Percentiles rank a stretch among this genome's conserved stretches.
phyloP scores from a whole-genome alignment of 2,888 invertebrate genomes.

The Rhogogaster chlorosoma region DNA sequence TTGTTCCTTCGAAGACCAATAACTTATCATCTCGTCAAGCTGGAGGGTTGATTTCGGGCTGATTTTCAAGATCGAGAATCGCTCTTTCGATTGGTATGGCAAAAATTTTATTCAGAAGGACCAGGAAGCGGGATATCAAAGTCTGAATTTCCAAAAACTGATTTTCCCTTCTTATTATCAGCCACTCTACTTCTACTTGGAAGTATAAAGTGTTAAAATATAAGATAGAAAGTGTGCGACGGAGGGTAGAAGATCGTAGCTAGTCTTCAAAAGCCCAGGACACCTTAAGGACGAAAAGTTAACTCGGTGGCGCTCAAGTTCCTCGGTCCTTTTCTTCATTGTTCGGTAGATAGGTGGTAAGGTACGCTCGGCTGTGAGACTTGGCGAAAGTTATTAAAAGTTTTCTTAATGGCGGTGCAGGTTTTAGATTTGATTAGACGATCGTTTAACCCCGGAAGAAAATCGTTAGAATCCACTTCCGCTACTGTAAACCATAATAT shows the following conservation, averaged over 20 bases:
- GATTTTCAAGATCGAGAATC: neutral
- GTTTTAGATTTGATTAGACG: conserved; percentile 45
- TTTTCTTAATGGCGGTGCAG: conserved; percentile 39
- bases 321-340: neutral
- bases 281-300: conserved; percentile 7
- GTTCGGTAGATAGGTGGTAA: neutral
- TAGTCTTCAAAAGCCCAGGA: conserved; percentile 19
- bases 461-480: conserved; percentile 23
- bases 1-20: neutral
- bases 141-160: neutral
- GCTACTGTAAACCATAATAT: neutral
- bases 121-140: neutral
- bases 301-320: neutral
- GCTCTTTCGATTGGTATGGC: neutral
- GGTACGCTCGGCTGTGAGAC: neutral
- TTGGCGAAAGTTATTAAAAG: conserved; percentile 39
- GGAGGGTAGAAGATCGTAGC: neutral
- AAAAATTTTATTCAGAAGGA: no score
- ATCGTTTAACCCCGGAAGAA: conserved; percentile 33
- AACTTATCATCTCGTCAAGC: neutral
- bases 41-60: neutral
- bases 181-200: neutral
- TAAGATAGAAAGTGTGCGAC: neutral
- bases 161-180: neutral
- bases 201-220: conserved; percentile 12